Percentiles rank a stretch among this genome's conserved stretches.
These are phyloP conservation scores for Volucella bombylans DNA, from an alignment of 2,888 invertebrate species.

Conservation along the genomic window DNA sequence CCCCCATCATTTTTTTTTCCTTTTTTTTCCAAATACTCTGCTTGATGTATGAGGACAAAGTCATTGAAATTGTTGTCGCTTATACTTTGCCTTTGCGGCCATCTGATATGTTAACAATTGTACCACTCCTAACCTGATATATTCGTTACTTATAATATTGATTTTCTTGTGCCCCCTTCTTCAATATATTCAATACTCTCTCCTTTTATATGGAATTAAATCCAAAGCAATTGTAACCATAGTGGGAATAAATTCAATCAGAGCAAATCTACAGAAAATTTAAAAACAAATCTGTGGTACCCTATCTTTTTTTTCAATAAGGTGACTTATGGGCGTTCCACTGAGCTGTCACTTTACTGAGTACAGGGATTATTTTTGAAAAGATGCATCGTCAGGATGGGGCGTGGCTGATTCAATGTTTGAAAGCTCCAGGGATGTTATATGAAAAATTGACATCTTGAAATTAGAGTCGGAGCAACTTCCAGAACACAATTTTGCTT, in stretches of 20 bases:
- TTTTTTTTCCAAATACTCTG: conserved; percentile 21
- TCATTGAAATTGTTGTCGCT: conserved; percentile 2
- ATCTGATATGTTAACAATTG: conserved; percentile 39
- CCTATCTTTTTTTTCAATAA: too few species aligned
- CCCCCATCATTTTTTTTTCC: conserved; percentile 1
- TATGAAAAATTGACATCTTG: too few species aligned
- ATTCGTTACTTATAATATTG: conserved; percentile 11
- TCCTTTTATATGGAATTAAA: neutral
- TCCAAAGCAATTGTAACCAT: conserved; percentile 18
- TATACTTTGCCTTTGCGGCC: conserved; percentile 17
- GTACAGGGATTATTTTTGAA: too few species aligned
- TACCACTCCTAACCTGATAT: neutral
- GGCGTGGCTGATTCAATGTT: too few species aligned
- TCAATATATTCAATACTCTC: neutral
- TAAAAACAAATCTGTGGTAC: neutral
- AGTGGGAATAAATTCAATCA: too few species aligned
- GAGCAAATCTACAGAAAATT: neutral
- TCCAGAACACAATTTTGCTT: too few species aligned
- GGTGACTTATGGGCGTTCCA: too few species aligned
- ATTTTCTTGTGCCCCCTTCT: neutral
- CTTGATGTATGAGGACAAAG: neutral
- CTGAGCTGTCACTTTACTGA: too few species aligned
- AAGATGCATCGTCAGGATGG: too few species aligned
- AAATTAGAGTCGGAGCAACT: too few species aligned
- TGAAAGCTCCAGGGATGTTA: too few species aligned